Base-by-base conservation (phyloP, 2,888 invertebrate genomes). In the Lepidocyrtoides sp. region DNA sequence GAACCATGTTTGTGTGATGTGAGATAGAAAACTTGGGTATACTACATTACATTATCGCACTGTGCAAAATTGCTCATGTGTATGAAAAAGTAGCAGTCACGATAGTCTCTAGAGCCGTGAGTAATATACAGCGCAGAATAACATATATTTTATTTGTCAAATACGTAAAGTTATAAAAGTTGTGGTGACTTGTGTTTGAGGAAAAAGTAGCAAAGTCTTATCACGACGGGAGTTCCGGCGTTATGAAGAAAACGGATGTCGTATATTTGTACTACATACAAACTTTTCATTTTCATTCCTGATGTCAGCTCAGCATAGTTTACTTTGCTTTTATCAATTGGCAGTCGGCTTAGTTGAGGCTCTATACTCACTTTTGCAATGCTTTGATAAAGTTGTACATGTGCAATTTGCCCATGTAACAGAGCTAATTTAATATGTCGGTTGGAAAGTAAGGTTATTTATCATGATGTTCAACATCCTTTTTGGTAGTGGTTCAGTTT, bases 141-240 rank as follows among this genome's bases (percentile, higher is more conserved):
- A 7, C 36, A 36, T 36, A 36, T 36, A 36, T 36, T 2, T 20
- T 60, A 60, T 72, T 14, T 23, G 10, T 57, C 20, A 54, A 36
- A 69, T 17, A 14, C 4, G 26, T 12, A 69, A 44, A 44, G 75
- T 75, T 26, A 75, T 77, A 29, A 51, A n/a, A 77, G 57, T 36
- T 60, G 29, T 26, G n/a, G 51, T 29, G 14, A 14, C 20, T 36
- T 20, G 26, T 77, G 60, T 81, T 32, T 36, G 81, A 60, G 26
- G 48, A 54, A 79, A 85, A 54, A 88, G 81, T 69, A 48, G 32
- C 66, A 36, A 90, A 29, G 29, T 51, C 85, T 90, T 90, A 90
- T 90, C 90, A 79, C 85, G 36, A 79, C 84, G 36, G 84, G 85
- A 90, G 90, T 90, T 90, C 90, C 90, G 90, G 79, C 79, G 84